Evolutionary conservation across 2,113 vertebrate genomes (phyloP).

Genomic region (Pseudorectes ferrugineus): DNA sequence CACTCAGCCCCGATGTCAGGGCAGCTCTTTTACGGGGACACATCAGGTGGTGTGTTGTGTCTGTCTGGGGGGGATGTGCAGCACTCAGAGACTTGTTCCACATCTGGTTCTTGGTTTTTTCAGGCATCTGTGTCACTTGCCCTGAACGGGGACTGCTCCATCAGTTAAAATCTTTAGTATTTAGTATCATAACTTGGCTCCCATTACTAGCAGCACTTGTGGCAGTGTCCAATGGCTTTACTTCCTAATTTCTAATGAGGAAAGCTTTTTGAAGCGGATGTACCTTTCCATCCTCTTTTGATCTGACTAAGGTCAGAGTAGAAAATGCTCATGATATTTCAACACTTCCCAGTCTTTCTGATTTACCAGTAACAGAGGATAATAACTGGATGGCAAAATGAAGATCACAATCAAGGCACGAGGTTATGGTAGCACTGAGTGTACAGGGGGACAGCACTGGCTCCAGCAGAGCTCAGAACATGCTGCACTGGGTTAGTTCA

Average conservation of each 20-base stretch:
- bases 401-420: not conserved
- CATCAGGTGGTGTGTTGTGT: not conserved
- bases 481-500: not conserved
- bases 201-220: not conserved
- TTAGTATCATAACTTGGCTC: not conserved
- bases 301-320: not conserved
- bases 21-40: not conserved
- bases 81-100: not conserved
- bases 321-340: not conserved
- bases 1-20: not conserved
- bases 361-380: not conserved
- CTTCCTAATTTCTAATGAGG: not conserved
- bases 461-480: not conserved
- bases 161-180: not conserved
- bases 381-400: not conserved
- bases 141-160: not conserved
- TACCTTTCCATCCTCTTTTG: not conserved
- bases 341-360: not conserved
- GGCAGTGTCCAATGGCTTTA: not conserved
- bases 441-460: not conserved
- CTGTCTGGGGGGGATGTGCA: accelerated
- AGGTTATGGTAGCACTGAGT: not conserved
- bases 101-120: not conserved
- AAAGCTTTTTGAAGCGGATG: not conserved
- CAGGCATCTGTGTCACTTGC: not conserved